A percentile compares a stretch with the other conserved stretches of the same genome.
phyloP scores from a whole-genome alignment of 2,797 vertebrate species.

The Adrianichthys oophorus region DNA sequence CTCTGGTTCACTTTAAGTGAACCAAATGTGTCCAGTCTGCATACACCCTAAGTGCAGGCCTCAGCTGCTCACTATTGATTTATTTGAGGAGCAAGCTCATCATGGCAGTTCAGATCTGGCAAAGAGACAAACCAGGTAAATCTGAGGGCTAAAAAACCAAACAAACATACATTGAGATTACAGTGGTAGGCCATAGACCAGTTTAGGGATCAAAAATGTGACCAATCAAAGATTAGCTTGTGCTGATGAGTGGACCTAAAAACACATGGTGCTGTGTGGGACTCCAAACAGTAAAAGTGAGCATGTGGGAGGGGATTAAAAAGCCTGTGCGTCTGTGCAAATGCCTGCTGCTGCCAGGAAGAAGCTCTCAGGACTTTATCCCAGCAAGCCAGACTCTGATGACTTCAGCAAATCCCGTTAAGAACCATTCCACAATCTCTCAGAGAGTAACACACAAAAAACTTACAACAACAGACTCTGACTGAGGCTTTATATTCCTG shows the following conservation, averaged over 20 bases:
- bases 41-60: no score
- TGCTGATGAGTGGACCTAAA: not conserved
- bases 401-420: conserved; percentile 70
- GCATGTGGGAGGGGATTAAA: not conserved
- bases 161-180: no score
- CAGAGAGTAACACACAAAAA: conserved; percentile 15
- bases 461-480: not conserved
- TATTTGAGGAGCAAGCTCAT: no score
- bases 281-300: not conserved
- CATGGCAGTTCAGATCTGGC: no score
- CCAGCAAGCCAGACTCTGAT: conserved; percentile 41
- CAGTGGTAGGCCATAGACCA: no score
- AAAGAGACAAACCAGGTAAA: no score
- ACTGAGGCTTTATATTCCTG: conserved; percentile 1
- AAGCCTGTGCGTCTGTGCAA: conserved; percentile 7
- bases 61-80: no score
- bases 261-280: not conserved
- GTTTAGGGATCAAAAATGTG: no score
- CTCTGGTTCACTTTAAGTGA: no score
- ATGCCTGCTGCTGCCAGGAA: conserved; percentile 11
- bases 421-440: conserved; percentile 39
- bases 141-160: no score
- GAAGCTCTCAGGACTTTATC: conserved; percentile 46
- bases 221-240: conserved; percentile 5
- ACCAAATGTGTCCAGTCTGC: no score